Base-by-base conservation (phyloP, 2,113 vertebrate species). In the Carassius auratus region DNA sequence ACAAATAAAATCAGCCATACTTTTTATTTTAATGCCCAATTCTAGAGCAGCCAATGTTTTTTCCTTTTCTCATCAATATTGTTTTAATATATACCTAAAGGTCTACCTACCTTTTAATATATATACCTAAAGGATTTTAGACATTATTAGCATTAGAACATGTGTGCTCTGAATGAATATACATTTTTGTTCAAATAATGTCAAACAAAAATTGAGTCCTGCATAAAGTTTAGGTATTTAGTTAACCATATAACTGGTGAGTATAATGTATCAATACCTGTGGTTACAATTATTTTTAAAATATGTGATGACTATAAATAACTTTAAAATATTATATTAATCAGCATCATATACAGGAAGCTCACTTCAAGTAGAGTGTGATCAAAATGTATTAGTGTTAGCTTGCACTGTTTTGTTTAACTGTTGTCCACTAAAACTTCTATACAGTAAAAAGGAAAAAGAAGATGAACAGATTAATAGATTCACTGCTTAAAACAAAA, bases 221-320 rank as follows among this genome's bases (percentile, higher is more conserved):
- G 50, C 50, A 52, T 14, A 52, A 1, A 52, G 50, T 52, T 14
- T 4, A 52, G 50, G 50, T 52, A 52, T 52, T 52, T 52, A 50
- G 48, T 14, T 50, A 14, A 12, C 48, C 12, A 50, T 50, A 4
- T 50, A 50, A 50, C 48, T 50, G 62, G 5, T 30, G 30, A 30
- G 23, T 30, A 66, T 66, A 30, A 66, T 33, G 64, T 10, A 42
- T 73, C 36, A 55, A 33, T 30, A 76, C 10, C 74, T 76, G 23
- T 50, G 73, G 73, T 75, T 75, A 50, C n/a, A 26, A 68, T 38
- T 71, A 38, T 36, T 78, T 78, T n/a, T 4, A 38, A 78, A 57
- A 38, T 57, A 38, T 36, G 30, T 38, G 36, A 8, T 42, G 36
- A 71, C 17, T 42, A 42, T 10, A 3, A 21, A 38, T 42, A 42